Evolutionary conservation across 2,888 invertebrate genomes (phyloP), one percentile per base, ranked within the genome.

Genomic region (Scaptomyza parva): DNA sequence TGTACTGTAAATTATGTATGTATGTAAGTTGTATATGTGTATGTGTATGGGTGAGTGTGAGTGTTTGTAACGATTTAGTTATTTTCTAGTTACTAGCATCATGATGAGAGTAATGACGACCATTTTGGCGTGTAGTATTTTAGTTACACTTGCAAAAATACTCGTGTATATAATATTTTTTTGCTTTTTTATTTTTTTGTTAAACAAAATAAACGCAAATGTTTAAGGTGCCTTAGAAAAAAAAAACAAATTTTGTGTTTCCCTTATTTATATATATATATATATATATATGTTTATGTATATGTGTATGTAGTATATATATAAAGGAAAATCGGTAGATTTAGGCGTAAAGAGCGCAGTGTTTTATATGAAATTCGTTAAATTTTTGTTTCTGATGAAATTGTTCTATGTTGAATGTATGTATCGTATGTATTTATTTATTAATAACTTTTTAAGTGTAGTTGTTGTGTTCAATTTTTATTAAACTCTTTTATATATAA

Each of bases 331-430:
- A 85, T 78, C 72, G 75, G 57, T 85, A 82, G 82, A 51, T 72
- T 72, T 81, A 69, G 69, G 80, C 74, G 51, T 74, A 52, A 69
- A 65, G 66, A 83, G 77, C 70, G 77, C 66, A 74, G 61, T 67
- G 58, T 57, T 57, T 54, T 26, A 58, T 80, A 58, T 80, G 85
- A 86, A 82, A 84, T 81, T 81, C 78, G 85, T 84, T 67, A 74
- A 64, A 63, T 86, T 73, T 47, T 47, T 60, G 51, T 51, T 66
- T 47, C 55, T 59, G 47, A 70, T 67, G 62, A 63, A 70, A 60
- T 60, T 62, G 52, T 54, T 54, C 48, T 43, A 54, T 57, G 40
- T 43, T 57, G 26, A 20, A 45, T 47, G 30, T 47, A 26, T 58
- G 40, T 35, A 35, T 35, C 14, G 37, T 55, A 40, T 26, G 45